Conservation (phyloP, 2,888 invertebrate species). For the Synergus umbraculus region DNA sequence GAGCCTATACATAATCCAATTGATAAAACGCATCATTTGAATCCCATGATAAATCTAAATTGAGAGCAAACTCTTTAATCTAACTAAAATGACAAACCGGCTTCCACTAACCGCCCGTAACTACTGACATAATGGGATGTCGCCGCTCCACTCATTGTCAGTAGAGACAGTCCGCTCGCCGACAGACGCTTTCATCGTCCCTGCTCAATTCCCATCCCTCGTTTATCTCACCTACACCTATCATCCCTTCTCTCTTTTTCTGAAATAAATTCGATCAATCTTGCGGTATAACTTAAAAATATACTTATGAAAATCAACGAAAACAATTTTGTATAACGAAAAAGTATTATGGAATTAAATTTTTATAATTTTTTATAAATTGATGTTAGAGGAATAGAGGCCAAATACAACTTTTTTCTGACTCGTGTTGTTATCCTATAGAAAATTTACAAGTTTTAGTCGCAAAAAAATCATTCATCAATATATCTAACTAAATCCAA, state of each 20-base stretch:
- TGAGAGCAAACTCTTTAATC: not conserved
- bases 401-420: too few species aligned
- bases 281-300: too few species aligned
- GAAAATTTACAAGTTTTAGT: too few species aligned
- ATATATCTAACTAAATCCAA: not conserved
- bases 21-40: not conserved
- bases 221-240: not conserved
- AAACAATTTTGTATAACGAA: too few species aligned
- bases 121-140: not conserved
- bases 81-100: not conserved
- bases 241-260: not conserved
- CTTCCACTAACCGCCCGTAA: not conserved
- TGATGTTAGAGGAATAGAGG: too few species aligned
- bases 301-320: too few species aligned
- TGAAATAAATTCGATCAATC: too few species aligned
- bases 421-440: too few species aligned
- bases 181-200: not conserved
- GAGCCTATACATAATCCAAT: conserved; percentile 4
- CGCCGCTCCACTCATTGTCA: not conserved
- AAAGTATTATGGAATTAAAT: too few species aligned
- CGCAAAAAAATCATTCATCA: not conserved
- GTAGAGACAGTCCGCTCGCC: not conserved
- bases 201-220: not conserved
- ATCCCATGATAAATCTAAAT: not conserved
- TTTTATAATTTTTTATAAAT: too few species aligned